Conservation (phyloP, 2,797 vertebrate genomes). For the Microhierax caerulescens region DNA sequence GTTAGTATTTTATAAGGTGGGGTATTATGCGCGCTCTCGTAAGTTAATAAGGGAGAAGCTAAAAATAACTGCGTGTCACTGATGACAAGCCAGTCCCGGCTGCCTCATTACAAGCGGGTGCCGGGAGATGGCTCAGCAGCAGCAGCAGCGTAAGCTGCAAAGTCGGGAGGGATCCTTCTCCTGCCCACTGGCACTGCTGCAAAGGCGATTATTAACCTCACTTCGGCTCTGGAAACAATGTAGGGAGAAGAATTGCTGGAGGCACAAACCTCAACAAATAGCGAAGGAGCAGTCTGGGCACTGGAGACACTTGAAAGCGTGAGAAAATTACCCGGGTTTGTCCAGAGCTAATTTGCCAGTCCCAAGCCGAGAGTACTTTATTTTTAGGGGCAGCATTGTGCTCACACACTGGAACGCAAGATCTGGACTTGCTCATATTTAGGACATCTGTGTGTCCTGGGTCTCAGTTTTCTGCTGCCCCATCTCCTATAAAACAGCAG, state of each 20-base stretch:
- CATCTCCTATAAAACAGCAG: background rate
- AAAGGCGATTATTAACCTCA: slow-evolving; percentile 11
- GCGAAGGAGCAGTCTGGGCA: background rate
- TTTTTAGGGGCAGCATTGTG: background rate
- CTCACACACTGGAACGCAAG: background rate
- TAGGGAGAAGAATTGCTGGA: background rate
- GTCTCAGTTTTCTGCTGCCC: background rate
- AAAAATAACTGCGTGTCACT: background rate
- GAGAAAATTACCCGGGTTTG: background rate
- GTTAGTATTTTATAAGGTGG: background rate
- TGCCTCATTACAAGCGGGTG: background rate
- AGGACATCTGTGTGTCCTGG: background rate
- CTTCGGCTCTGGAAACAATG: background rate
- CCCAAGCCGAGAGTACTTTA: background rate
- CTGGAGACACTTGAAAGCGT: background rate
- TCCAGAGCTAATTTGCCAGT: background rate
- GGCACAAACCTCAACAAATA: background rate
- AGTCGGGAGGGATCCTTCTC: background rate
- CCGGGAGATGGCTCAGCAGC: background rate
- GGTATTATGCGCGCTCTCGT: background rate
- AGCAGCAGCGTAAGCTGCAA: background rate
- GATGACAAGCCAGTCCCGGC: background rate
- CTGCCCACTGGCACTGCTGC: background rate
- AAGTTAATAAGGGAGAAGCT: background rate
- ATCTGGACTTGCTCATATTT: background rate